phyloP scores from a whole-genome alignment of 2,888 invertebrate species.

The Pocota personata region DNA sequence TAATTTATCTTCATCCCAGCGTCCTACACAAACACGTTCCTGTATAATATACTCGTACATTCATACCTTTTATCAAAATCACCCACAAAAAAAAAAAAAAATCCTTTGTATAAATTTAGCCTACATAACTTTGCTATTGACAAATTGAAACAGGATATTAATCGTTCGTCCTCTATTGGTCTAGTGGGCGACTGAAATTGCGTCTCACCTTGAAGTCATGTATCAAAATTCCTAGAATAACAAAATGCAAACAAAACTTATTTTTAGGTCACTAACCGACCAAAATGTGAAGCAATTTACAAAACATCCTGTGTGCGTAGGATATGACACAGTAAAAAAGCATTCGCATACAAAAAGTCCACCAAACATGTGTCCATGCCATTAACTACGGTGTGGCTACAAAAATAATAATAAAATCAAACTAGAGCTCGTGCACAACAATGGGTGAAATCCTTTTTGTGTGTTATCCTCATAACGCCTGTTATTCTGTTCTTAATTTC shows the following conservation, averaged over 20 bases:
- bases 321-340: neutral
- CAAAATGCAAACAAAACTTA: neutral
- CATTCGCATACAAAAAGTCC: neutral
- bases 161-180: neutral
- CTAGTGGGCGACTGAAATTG: neutral
- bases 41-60: no score
- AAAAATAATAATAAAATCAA: neutral
- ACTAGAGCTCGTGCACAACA: neutral
- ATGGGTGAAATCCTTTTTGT: neutral
- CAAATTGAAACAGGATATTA: neutral
- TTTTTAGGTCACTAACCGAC: neutral
- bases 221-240: neutral
- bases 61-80: no score
- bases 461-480: neutral
- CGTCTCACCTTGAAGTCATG: neutral
- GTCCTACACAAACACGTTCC: no score
- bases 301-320: neutral
- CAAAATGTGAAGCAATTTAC: neutral
- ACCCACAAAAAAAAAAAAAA: no score
- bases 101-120: neutral
- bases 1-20: no score
- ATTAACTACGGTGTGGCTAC: neutral
- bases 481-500: neutral
- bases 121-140: neutral
- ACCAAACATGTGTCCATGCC: neutral